Conservation (phyloP, 2,113 vertebrate species). For the Menidia beryllina region DNA sequence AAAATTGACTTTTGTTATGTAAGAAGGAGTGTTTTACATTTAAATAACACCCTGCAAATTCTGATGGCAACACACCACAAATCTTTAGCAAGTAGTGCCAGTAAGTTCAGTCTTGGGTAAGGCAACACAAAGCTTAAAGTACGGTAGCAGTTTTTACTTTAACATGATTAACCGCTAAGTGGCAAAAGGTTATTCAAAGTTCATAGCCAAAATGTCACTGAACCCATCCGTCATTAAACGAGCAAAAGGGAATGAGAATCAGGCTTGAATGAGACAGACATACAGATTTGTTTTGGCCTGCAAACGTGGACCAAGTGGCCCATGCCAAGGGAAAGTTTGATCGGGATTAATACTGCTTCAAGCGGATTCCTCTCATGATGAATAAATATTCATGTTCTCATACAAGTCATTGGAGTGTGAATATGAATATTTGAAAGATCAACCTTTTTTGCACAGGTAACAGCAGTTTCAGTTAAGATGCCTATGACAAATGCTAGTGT, state of each 20-base stretch:
- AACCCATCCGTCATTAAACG: conserved; percentile 57
- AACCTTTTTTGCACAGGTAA: conserved; percentile 41
- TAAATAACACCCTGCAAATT: background rate
- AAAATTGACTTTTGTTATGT: too few species aligned
- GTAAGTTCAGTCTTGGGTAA: background rate
- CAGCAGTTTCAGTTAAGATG: conserved; percentile 22
- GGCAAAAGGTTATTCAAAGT: conserved; percentile 72
- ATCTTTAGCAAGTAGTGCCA: background rate
- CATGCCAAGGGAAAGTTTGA: conserved; percentile 58
- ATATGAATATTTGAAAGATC: conserved; percentile 2
- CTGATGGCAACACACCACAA: background rate
- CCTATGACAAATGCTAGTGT: conserved; percentile 23
- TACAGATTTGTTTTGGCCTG: conserved; percentile 58
- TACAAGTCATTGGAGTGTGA: too few species aligned
- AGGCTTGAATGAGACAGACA: conserved; percentile 43
- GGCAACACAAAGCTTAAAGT: background rate
- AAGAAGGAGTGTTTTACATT: background rate
- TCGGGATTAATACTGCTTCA: conserved; percentile 45
- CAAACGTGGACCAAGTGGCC: conserved; percentile 9
- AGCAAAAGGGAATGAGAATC: too few species aligned
- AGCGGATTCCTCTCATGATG: too few species aligned
- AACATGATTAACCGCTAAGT: conserved; percentile 37
- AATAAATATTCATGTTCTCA: conserved; percentile 31
- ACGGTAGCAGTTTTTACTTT: background rate
- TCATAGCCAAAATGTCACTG: conserved; percentile 65